phyloP scores from a whole-genome alignment of 2,797 vertebrate species.

The Notamacropus eugenii region DNA sequence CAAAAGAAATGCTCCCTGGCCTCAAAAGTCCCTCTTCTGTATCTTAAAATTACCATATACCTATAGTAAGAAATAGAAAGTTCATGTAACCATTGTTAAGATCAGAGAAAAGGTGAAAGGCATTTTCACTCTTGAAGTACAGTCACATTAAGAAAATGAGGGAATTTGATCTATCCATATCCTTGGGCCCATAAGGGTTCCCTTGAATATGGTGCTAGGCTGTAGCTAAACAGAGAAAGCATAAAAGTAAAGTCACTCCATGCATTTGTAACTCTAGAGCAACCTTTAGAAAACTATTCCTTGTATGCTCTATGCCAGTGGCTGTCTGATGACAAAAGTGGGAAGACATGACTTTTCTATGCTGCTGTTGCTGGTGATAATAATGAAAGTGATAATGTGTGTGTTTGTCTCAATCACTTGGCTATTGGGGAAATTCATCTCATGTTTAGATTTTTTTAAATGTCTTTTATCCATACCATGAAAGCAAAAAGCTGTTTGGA shows the following conservation, averaged over 20 bases:
- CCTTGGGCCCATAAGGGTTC: neutral
- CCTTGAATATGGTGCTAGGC: neutral
- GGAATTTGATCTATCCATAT: neutral
- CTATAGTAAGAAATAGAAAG: neutral
- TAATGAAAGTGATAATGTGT: neutral
- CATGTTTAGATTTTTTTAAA: neutral
- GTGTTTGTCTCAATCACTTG: neutral
- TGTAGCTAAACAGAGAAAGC: neutral
- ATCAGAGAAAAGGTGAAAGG: neutral
- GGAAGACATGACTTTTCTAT: slow-evolving; percentile 7
- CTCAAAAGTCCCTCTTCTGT: neutral
- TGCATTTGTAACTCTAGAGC: neutral
- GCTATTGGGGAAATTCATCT: neutral
- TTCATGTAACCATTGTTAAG: neutral
- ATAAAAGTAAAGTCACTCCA: neutral
- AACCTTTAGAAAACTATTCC: slow-evolving; percentile 14
- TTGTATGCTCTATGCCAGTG: neutral
- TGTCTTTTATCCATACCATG: neutral
- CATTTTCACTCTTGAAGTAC: neutral
- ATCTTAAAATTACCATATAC: neutral
- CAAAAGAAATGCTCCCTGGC: neutral
- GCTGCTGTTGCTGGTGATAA: neutral
- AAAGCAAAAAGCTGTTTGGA: slow-evolving; percentile 8
- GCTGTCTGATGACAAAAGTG: neutral
- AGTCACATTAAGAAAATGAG: neutral